Evolutionary conservation across 2,888 invertebrate species (phyloP).

Genomic region (Gymnosoma rotundatum): DNA sequence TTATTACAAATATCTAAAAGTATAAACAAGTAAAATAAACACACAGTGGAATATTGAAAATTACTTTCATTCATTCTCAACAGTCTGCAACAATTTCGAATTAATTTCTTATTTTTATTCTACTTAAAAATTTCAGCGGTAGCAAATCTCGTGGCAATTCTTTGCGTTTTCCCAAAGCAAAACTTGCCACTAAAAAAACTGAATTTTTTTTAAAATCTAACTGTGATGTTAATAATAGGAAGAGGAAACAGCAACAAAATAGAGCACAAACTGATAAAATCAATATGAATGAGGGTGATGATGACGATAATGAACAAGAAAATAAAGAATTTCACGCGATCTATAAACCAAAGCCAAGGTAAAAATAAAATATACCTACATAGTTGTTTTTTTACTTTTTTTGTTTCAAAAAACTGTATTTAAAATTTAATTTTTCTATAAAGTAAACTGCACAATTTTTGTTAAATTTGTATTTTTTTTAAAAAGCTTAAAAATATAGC

Average conservation of each 20-base stretch:
- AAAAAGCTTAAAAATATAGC: neutral
- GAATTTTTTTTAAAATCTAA: constrained; percentile 73
- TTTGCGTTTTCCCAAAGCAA: constrained; percentile 78
- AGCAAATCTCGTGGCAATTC: constrained; percentile 78
- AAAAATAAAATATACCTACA: neutral
- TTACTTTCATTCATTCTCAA: too few species aligned
- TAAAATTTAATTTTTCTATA: constrained; percentile 45
- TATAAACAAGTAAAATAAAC: too few species aligned
- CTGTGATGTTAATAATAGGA: constrained; percentile 74
- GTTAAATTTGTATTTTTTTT: constrained; percentile 23
- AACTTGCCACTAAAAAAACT: constrained; percentile 71
- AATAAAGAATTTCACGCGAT: constrained; percentile 61
- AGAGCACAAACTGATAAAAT: constrained; percentile 37
- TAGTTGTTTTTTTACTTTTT: neutral
- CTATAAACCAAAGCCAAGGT: constrained; percentile 73
- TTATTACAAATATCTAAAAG: too few species aligned
- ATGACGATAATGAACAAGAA: constrained; percentile 58
- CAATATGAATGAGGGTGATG: constrained; percentile 37
- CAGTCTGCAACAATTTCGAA: neutral
- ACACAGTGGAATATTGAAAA: too few species aligned
- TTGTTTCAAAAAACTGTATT: constrained; percentile 1
- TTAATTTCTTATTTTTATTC: constrained; percentile 3
- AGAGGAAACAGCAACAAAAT: constrained; percentile 53
- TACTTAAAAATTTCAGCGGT: constrained; percentile 69
- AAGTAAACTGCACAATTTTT: constrained; percentile 50